Evolutionary conservation across 1,140 invertebrate genomes (phyloP).

Genomic region (Melanaphis sacchari): DNA sequence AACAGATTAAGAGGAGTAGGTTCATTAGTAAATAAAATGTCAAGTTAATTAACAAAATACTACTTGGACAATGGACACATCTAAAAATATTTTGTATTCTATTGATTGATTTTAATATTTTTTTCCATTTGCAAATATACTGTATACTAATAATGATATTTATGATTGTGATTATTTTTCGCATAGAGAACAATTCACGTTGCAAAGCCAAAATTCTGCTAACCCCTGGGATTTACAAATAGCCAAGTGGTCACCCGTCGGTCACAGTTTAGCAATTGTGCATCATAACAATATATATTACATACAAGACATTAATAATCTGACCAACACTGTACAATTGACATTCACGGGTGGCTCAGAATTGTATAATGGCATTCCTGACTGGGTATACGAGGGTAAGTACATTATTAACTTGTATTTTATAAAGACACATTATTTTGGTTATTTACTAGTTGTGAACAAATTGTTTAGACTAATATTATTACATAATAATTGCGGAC

Average conservation of each 20-base stretch:
- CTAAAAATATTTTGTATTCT: background rate
- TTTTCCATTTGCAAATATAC: background rate
- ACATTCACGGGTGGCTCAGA: conserved; percentile 61
- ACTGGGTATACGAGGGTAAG: conserved; percentile 83
- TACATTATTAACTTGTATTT: background rate
- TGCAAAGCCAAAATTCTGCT: conserved; percentile 64
- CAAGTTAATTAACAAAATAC: no score
- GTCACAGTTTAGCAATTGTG: conserved; percentile 78
- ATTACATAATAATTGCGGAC: no score
- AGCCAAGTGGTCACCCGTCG: conserved; percentile 73
- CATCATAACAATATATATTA: conserved; percentile 84
- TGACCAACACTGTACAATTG: conserved; percentile 63
- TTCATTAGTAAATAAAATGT: no score
- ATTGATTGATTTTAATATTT: background rate
- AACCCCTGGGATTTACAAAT: conserved; percentile 60
- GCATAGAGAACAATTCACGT: conserved; percentile 58
- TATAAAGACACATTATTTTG: background rate
- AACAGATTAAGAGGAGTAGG: no score
- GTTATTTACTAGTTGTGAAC: no score
- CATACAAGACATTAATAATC: conserved; percentile 65
- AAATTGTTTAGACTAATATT: no score
- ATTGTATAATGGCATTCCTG: conserved; percentile 78
- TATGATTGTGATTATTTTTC: background rate
- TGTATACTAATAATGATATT: background rate
- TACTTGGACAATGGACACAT: no score